phyloP scores from a whole-genome alignment of 23 tunicate species.

The Trididemnum clinides region DNA sequence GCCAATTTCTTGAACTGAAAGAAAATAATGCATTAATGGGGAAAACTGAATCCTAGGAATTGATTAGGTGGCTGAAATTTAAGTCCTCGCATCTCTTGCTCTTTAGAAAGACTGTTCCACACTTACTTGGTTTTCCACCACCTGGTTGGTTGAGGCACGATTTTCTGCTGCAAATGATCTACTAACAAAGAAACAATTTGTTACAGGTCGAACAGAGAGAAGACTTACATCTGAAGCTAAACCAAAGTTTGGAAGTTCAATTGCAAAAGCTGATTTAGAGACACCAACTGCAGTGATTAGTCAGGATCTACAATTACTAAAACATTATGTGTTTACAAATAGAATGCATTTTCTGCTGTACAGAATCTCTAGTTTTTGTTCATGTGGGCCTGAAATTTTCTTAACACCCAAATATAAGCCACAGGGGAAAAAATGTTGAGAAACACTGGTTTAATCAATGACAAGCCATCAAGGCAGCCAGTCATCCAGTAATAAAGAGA shows the following conservation, averaged over 20 bases:
- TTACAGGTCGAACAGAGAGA: not conserved
- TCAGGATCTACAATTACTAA: no score
- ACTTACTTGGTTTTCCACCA: not conserved
- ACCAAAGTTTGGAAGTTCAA: not conserved
- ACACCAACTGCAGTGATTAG: not conserved
- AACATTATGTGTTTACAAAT: no score
- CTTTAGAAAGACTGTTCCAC: not conserved
- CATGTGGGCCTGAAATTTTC: no score
- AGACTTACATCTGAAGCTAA: not conserved
- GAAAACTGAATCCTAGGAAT: no score
- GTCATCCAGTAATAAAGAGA: not conserved
- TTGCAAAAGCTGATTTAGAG: not conserved
- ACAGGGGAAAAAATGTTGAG: not conserved
- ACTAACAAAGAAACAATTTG: not conserved
- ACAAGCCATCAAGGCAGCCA: no score
- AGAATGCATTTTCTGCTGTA: no score
- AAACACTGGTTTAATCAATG: not conserved
- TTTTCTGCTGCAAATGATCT: not conserved
- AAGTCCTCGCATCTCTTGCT: no score
- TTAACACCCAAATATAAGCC: no score
- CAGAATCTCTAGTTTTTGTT: no score
- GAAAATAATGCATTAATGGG: no score
- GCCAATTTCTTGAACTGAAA: no score
- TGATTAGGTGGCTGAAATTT: no score
- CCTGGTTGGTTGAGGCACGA: not conserved